Evolutionary conservation across 2,113 vertebrate genomes (phyloP).

Genomic region (Poeciliopsis turrubarensis): DNA sequence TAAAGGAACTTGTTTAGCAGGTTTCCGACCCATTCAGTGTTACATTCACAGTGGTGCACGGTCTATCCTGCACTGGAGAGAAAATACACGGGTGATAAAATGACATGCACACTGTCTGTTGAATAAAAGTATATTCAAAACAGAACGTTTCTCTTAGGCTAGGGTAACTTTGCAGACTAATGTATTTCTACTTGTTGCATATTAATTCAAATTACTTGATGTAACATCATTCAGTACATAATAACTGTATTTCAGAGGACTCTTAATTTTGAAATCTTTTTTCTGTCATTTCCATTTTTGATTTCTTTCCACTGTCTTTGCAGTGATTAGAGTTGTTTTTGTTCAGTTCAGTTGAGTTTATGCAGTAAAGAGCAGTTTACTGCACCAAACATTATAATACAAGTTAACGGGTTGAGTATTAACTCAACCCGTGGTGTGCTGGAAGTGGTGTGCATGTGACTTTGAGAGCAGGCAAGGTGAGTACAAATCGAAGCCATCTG

Average conservation of each 20-base stretch:
- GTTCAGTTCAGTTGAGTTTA: background rate
- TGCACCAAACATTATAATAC: no score
- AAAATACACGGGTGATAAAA: constrained; percentile 21
- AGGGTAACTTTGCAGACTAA: constrained; percentile 24
- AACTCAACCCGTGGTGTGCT: background rate
- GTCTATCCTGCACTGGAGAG: constrained; percentile 5
- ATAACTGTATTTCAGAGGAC: constrained; percentile 30
- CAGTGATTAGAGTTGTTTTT: background rate
- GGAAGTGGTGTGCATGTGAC: background rate
- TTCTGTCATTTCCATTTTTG: background rate
- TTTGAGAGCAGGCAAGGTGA: background rate
- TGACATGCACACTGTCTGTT: constrained; percentile 27
- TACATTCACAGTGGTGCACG: constrained; percentile 22
- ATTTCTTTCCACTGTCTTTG: background rate
- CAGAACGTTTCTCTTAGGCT: constrained; percentile 33
- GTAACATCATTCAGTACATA: constrained; percentile 32
- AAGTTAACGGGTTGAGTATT: no score
- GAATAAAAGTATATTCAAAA: constrained; percentile 22
- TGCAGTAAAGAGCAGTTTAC: background rate
- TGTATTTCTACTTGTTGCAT: constrained; percentile 4
- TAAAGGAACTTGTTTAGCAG: constrained; percentile 66
- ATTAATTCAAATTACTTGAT: constrained; percentile 39
- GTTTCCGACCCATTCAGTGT: constrained; percentile 59
- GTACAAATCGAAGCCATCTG: constrained; percentile 9
- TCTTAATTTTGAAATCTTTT: constrained; percentile 4